Base-by-base conservation (phyloP, 2,797 vertebrate genomes). In the Gorsachius magnificus region DNA sequence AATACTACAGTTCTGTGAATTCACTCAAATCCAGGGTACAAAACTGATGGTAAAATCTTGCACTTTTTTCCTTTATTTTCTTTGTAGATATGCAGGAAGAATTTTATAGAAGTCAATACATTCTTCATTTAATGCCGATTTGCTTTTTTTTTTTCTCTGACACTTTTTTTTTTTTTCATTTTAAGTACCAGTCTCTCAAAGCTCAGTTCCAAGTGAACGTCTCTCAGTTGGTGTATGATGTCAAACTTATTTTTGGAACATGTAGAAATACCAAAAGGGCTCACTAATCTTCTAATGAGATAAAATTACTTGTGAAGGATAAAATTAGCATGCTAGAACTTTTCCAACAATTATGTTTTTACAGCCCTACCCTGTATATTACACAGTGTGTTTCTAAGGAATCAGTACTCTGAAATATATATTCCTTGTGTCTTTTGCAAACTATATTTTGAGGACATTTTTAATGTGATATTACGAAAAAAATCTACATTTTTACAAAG, bases 221-320 rank as follows among this genome's bases (percentile, higher is more conserved):
- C 83, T 91, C 46, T 94, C 70, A 75, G 77, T 86, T 89, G 71
- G 43, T 83, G 16, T 57, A 71, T 81, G 80, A 95, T 81, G 80
- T 96, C 90, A 94, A 82, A 70, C 66, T 81, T 97, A 94, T 97
- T 97, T 96, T 74, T 90, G 83, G 90, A 87, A 75, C 87, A 71
- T 5, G 4, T 20, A 90, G 75, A 85, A 90, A 96, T 95, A 91
- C 83, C 90, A 53, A 41, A 93, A 78, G 53, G 14, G 22, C 83
- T 89, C 54, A 65, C 75, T 95, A 90, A 87, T 89, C 93, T 96
- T 87, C 90, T 91, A 79, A 93, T 64, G 69, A 93, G 95, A 95
- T 96, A 93, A 94, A 95, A 96, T 96, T 97, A 96, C 96, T 91
- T 90, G 90, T 84, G 76, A 92, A 79, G 90, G 92, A 89, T 93